phyloP scores from a whole-genome alignment of 2,797 vertebrate genomes.

The Macrochelys suwanniensis region DNA sequence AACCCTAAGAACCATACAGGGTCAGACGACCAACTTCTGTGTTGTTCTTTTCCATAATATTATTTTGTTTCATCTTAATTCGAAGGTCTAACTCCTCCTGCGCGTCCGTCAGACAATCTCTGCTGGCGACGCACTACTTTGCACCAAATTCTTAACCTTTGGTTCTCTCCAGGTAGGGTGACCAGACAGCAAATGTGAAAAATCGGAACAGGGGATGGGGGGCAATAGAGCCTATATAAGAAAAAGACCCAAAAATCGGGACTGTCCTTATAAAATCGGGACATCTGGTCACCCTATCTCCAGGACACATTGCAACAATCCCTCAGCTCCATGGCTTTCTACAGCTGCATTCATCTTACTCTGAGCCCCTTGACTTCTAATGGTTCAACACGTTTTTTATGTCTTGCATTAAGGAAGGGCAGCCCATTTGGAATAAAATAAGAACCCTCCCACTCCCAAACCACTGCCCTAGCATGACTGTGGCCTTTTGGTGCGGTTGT shows the following conservation, averaged over 20 bases:
- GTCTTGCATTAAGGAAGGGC: background rate
- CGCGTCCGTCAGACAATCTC: background rate
- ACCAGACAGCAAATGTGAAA: too few relatives aligned
- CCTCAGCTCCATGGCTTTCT: background rate
- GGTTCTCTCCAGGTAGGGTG: background rate
- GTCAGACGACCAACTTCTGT: background rate
- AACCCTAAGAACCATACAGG: background rate
- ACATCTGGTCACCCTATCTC: background rate
- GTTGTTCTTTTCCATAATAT: background rate
- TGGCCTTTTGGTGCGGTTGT: background rate
- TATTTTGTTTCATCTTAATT: background rate
- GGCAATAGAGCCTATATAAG: too few relatives aligned
- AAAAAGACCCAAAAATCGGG: too few relatives aligned
- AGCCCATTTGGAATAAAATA: background rate
- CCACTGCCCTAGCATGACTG: background rate
- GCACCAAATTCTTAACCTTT: background rate
- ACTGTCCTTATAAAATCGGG: too few relatives aligned
- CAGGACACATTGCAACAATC: background rate
- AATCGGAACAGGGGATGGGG: too few relatives aligned
- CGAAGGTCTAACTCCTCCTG: background rate
- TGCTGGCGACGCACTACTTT: background rate
- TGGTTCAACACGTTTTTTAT: fast-evolving
- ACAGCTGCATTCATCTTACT: background rate
- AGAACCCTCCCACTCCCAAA: background rate
- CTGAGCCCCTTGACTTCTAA: background rate